Evolutionary conservation across 2,113 vertebrate genomes (phyloP).

Genomic region (Pitta sordida): DNA sequence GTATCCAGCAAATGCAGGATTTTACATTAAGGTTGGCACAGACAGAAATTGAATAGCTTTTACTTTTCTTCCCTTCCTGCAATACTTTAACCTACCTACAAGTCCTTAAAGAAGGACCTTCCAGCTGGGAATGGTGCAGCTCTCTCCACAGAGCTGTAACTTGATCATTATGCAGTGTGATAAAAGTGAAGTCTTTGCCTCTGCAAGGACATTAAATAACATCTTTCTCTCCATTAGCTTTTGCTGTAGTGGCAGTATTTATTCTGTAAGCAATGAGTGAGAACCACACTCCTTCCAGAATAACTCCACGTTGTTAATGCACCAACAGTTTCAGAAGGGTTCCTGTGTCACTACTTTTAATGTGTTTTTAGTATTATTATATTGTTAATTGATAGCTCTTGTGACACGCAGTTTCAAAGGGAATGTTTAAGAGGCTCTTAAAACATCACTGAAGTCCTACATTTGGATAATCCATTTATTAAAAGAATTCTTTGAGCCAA

Average conservation of each 20-base stretch:
- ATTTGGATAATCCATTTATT: neutral
- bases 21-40: neutral
- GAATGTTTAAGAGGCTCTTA: neutral
- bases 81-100: neutral
- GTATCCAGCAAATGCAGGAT: neutral
- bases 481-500: neutral
- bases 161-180: conserved; percentile 30
- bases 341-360: neutral
- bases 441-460: neutral
- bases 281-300: conserved; percentile 47
- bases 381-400: neutral
- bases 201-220: conserved; percentile 54
- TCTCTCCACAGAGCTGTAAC: conserved; percentile 36
- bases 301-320: conserved; percentile 41
- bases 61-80: neutral
- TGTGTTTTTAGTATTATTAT: neutral
- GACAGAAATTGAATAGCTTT: neutral
- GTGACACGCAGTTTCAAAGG: neutral
- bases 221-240: conserved; percentile 49
- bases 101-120: neutral
- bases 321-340: neutral
- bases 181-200: conserved; percentile 42
- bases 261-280: conserved; percentile 45
- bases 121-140: neutral
- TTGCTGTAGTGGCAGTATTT: conserved; percentile 44